These are phyloP conservation scores for Dynastes maya DNA, from an alignment of 2,888 invertebrate species.

Conservation along the genomic window DNA sequence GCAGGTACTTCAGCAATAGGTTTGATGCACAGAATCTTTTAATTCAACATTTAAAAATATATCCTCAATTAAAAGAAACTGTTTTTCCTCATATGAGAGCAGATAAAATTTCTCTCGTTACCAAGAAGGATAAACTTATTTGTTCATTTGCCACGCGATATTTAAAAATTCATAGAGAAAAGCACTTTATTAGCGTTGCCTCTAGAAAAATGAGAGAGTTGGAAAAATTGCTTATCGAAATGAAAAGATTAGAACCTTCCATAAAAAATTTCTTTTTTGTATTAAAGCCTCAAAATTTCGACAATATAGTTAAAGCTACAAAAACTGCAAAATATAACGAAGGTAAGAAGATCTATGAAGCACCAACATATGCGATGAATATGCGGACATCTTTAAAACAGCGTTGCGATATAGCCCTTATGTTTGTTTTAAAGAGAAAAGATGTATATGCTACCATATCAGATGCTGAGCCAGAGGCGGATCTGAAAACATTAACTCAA, in stretches of 20 bases:
- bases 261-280: not conserved
- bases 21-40: too few relatives aligned
- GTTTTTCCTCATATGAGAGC: too few relatives aligned
- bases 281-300: not conserved
- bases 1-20: too few relatives aligned
- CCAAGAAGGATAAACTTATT: too few relatives aligned
- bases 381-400: slow-evolving; percentile 56
- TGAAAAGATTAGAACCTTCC: not conserved
- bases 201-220: slow-evolving; percentile 20
- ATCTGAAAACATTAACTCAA: slow-evolving; percentile 51
- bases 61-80: too few relatives aligned
- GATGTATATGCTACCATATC: slow-evolving; percentile 39
- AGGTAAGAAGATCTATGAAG: not conserved
- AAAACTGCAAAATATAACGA: not conserved
- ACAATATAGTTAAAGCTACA: not conserved
- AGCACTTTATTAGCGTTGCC: slow-evolving; percentile 24
- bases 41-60: too few relatives aligned
- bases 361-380: slow-evolving; percentile 49
- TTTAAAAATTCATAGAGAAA: too few relatives aligned
- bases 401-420: slow-evolving; percentile 53
- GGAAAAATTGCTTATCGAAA: not conserved
- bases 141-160: too few relatives aligned
- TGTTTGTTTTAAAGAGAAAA: slow-evolving; percentile 41
- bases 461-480: slow-evolving; percentile 18
- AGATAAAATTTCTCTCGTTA: too few relatives aligned